Evolutionary conservation across 35 echinoderm and acorn worm genomes (phyloP), one percentile per base, ranked within the genome.

Genomic region (Heliocidaris erythrogramma): DNA sequence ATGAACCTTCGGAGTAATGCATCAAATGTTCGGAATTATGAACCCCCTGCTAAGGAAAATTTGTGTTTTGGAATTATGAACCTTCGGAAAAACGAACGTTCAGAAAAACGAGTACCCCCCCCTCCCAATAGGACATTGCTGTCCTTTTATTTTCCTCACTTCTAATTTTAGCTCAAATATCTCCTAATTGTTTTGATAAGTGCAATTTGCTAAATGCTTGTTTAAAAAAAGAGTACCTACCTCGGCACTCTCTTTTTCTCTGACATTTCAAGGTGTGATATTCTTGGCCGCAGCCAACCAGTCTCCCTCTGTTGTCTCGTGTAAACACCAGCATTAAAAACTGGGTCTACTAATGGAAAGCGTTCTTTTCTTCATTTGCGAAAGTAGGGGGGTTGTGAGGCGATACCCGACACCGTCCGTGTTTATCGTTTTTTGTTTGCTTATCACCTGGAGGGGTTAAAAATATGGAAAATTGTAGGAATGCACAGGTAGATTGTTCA

Each of bases 301-400:
- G 65, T 78, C 65, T 78, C 65, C 65, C 65, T 78, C 65, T 78
- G 65, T 78, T 78, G 65, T 48, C 87, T 30, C 21, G 47, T 89
- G 87, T 89, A 89, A 89, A 89, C 87, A 89, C 24, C 47, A n/a
- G 87, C 87, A 47, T 89, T 78, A 42, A 89, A 89, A 89, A 89
- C 87, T 89, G 29, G 87, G 87, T 89, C 87, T 47, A 24, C 87
- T 89, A 89, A 89, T 89, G 87, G 87, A 89, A 27, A 89, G 87
- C 87, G 42, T 89, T 89, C 87, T 89, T 89, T 89, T 47, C 87
- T 47, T 89, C 87, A 89, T 89, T 89, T 89, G 87, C 87, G 12
- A 89, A 89, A 89, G 87, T 47, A 48, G 87, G 87, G 12, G 21
- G 47, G 87, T 89, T 32, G 29, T 89, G 31, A 89, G 30, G 31